Evolutionary conservation across 2,113 vertebrate species (phyloP).

Genomic region (Triplophysa siluroides): DNA sequence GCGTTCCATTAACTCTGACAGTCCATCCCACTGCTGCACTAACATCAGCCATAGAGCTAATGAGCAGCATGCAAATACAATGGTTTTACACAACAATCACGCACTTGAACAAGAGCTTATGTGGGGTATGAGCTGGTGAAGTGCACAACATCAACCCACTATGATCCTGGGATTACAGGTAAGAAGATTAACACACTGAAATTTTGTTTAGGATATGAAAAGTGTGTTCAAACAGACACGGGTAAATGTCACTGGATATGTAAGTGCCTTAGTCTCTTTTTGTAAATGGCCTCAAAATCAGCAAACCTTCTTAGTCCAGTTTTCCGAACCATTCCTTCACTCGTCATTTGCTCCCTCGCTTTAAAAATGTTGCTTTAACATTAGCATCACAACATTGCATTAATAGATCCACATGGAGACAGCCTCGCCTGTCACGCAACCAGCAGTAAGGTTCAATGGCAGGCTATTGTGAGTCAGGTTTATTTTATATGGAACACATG

Average conservation of each 20-base stretch:
- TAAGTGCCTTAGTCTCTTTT: too few relatives aligned
- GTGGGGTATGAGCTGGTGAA: background rate
- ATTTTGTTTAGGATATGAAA: background rate
- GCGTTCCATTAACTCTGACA: conserved; percentile 45
- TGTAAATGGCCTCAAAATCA: background rate
- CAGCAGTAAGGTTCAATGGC: conserved; percentile 53
- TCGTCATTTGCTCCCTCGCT: conserved; percentile 10
- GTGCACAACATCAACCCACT: background rate
- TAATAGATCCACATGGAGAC: conserved; percentile 53
- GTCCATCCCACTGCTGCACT: conserved; percentile 32
- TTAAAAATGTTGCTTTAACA: conserved; percentile 37
- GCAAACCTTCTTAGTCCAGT: background rate
- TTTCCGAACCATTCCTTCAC: background rate
- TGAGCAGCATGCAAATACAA: conserved; percentile 38
- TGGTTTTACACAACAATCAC: conserved; percentile 24
- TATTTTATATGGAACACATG: conserved; percentile 63
- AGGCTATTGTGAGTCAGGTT: conserved; percentile 61
- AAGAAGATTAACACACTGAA: background rate
- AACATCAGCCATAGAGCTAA: conserved; percentile 44
- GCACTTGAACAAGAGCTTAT: background rate
- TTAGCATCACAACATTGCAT: conserved; percentile 38
- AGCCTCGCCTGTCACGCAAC: conserved; percentile 55
- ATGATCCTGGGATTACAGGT: background rate
- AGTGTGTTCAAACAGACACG: background rate
- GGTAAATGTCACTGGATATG: too few relatives aligned